Percentiles rank a stretch among this genome's conserved stretches.
Evolutionary conservation across 2,113 vertebrate genomes (phyloP).

Genomic region (Gymnogyps californianus): DNA sequence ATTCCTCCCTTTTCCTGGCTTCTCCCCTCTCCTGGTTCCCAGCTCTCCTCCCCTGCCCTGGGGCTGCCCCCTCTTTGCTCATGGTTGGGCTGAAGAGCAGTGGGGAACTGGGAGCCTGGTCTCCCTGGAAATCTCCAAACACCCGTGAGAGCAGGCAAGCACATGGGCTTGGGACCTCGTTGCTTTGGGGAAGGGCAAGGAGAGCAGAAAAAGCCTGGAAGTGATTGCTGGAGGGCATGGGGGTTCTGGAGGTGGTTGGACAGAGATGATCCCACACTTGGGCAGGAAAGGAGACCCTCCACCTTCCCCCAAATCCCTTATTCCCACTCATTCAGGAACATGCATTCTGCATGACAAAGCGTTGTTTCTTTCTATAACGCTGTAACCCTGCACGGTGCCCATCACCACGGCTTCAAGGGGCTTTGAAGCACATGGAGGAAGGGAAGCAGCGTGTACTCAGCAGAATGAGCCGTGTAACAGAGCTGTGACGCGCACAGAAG

Average conservation of each 20-base stretch:
- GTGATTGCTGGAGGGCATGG: background rate
- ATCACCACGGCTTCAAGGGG: accelerated
- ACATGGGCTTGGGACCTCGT: accelerated
- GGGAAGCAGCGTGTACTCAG: background rate
- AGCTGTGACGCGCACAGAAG: accelerated
- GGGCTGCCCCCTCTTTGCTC: background rate
- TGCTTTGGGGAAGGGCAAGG: accelerated
- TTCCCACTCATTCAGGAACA: background rate
- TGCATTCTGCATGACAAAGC: background rate
- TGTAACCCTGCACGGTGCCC: background rate
- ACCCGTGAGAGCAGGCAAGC: background rate
- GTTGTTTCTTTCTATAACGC: background rate
- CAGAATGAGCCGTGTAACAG: accelerated
- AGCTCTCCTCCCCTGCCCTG: background rate
- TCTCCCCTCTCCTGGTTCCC: background rate
- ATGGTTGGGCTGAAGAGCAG: background rate
- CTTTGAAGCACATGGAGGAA: background rate
- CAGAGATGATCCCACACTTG: background rate
- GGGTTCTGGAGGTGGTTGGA: background rate
- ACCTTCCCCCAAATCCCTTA: background rate
- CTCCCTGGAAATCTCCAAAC: background rate
- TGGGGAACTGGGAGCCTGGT: background rate
- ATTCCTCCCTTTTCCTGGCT: background rate
- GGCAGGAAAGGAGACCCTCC: background rate
- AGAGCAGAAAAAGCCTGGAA: background rate